Evolutionary conservation across 1,140 invertebrate genomes (phyloP).

Genomic region (Nixonia krombeini): DNA sequence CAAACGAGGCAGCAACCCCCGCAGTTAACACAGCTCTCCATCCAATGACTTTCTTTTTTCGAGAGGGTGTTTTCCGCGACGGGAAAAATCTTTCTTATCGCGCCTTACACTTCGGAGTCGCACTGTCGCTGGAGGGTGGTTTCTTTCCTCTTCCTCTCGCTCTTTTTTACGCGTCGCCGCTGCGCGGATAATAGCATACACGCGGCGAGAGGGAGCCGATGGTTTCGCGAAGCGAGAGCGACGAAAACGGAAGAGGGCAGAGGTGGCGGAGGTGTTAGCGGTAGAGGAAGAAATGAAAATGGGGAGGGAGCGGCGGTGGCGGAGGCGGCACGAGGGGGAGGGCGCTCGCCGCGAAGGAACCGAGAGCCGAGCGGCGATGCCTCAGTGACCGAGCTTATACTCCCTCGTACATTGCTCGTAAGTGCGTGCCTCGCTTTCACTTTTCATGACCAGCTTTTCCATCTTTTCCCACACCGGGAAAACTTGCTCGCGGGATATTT

Average conservation of each 20-base stretch:
- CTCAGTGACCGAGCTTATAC: constrained; percentile 65
- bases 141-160: constrained; percentile 18
- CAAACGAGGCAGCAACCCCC: constrained; percentile 19
- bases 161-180: constrained; percentile 36
- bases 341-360: constrained; percentile 35
- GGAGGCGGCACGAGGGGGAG: constrained; percentile 38
- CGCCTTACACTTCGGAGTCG: constrained; percentile 7
- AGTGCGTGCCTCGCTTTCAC: constrained; percentile 53
- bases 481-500: no score
- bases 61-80: constrained; percentile 23
- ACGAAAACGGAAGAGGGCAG: constrained; percentile 32
- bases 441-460: constrained; percentile 11
- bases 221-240: constrained; percentile 18
- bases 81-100: constrained; percentile 36
- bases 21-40: constrained; percentile 11
- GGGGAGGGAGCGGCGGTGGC: constrained; percentile 39
- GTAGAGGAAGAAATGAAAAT: constrained; percentile 50
- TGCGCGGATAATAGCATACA: constrained; percentile 40
- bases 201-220: constrained; percentile 9
- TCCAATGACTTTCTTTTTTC: constrained; percentile 6
- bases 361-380: constrained; percentile 62
- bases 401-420: constrained; percentile 60
- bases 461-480: background rate
- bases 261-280: constrained; percentile 33
- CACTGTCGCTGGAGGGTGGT: constrained; percentile 3